These are phyloP conservation scores for Panurus biarmicus DNA, from an alignment of 2,113 vertebrate species.

Conservation along the genomic window DNA sequence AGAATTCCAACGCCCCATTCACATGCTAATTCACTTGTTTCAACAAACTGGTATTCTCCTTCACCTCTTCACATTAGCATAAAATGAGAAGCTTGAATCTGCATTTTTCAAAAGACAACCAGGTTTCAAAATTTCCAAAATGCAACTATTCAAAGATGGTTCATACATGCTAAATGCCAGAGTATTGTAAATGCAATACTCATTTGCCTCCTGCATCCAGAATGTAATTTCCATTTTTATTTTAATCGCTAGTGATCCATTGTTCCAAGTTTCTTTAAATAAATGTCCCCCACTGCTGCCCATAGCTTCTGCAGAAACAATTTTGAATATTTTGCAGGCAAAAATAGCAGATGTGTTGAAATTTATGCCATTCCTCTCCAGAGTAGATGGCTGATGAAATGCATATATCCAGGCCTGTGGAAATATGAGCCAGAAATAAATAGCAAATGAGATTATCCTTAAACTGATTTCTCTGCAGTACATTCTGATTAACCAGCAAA, in stretches of 20 bases:
- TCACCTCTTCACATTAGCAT: conserved; percentile 30
- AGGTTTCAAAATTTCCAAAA: neutral
- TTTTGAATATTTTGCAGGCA: conserved; percentile 41
- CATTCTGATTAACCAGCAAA: conserved; percentile 32
- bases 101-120: conserved; percentile 25
- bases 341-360: conserved; percentile 44
- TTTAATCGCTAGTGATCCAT: conserved; percentile 37
- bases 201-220: conserved; percentile 36
- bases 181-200: conserved; percentile 16
- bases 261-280: conserved; percentile 48
- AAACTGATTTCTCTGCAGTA: conserved; percentile 43
- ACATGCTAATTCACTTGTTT: conserved; percentile 47
- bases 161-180: neutral
- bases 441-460: conserved; percentile 49
- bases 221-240: conserved; percentile 49
- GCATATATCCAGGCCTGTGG: conserved; percentile 23
- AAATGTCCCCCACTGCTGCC: conserved; percentile 42
- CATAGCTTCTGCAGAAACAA: conserved; percentile 28
- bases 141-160: neutral
- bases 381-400: conserved; percentile 44
- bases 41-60: conserved; percentile 27
- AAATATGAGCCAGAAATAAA: conserved; percentile 34
- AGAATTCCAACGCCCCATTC: conserved; percentile 15
- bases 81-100: conserved; percentile 19
- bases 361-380: conserved; percentile 29